Evolutionary conservation across 2,888 invertebrate genomes (phyloP).

Genomic region (Netelia inedita): DNA sequence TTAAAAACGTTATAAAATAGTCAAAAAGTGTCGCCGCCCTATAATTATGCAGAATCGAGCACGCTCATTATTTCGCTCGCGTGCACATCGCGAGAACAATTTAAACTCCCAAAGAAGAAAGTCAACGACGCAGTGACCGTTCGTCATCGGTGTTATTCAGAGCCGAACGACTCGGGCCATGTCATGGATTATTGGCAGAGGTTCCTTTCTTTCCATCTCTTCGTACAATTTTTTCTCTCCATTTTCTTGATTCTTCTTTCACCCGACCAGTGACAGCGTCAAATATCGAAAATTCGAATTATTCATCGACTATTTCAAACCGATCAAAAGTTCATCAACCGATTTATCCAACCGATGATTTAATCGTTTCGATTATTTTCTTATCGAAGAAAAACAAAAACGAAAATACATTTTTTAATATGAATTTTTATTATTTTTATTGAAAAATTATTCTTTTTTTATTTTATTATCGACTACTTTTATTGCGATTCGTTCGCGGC

Average conservation of each 20-base stretch:
- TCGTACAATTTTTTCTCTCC: not conserved
- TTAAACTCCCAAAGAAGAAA: slow-evolving; percentile 60
- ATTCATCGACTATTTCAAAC: not conserved
- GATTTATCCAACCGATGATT: no score
- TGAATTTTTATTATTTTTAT: not conserved
- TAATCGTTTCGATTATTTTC: no score
- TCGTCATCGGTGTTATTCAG: slow-evolving; percentile 79
- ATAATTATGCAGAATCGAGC: not conserved
- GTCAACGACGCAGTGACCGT: slow-evolving; percentile 62
- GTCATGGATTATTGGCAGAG: slow-evolving; percentile 79
- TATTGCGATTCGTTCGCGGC: not conserved
- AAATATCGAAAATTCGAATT: slow-evolving; percentile 4
- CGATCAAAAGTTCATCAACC: not conserved
- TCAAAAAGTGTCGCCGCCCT: not conserved
- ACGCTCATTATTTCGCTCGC: not conserved
- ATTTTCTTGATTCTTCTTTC: slow-evolving; percentile 29
- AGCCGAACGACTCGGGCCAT: slow-evolving; percentile 78
- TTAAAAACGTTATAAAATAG: not conserved
- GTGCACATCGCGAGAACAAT: not conserved
- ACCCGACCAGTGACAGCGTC: slow-evolving; percentile 31
- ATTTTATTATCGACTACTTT: no score
- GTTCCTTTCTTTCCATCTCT: slow-evolving; percentile 69
- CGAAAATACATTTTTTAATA: not conserved
- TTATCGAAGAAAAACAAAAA: not conserved
- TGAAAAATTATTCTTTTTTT: no score